phyloP scores from a whole-genome alignment of 2,888 invertebrate genomes.

The Lasioglossum vierecki region DNA sequence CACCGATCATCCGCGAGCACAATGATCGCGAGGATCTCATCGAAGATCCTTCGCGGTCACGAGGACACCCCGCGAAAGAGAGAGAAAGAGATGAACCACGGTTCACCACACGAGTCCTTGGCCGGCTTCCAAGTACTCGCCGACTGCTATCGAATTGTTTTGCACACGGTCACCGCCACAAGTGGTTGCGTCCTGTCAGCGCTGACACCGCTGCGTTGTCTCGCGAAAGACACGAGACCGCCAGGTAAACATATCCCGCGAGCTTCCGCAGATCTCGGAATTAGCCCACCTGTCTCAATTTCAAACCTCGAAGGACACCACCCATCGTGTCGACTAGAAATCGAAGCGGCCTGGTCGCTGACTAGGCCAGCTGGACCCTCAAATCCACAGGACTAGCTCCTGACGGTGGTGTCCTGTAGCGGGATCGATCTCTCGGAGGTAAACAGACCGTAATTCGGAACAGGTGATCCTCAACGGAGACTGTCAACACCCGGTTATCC shows the following conservation, averaged over 20 bases:
- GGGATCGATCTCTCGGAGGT: constrained; percentile 21
- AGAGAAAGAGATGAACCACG: neutral
- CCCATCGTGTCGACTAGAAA: constrained; percentile 43
- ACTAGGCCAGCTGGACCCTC: constrained; percentile 26
- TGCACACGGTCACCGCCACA: constrained; percentile 74
- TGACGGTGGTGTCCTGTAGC: neutral
- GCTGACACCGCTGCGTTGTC: constrained; percentile 1
- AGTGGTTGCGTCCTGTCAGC: constrained; percentile 79
- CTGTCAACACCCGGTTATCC: constrained; percentile 24
- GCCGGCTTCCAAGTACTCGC: constrained; percentile 42
- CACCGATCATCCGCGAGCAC: constrained; percentile 14
- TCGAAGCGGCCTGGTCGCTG: neutral
- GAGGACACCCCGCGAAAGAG: neutral
- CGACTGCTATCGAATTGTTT: constrained; percentile 32
- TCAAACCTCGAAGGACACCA: constrained; percentile 33
- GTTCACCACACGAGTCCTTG: constrained; percentile 34
- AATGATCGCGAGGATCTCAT: constrained; percentile 24
- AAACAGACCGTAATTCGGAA: constrained; percentile 26
- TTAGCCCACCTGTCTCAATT: neutral
- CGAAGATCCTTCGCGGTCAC: constrained; percentile 27
- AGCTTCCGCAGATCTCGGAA: constrained; percentile 33
- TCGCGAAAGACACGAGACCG: constrained; percentile 4
- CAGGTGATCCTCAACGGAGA: constrained; percentile 32
- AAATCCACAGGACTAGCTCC: neutral
- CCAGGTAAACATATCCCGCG: neutral